Conservation (phyloP, 1,140 invertebrate species). For the Globodera rostochiensis region DNA sequence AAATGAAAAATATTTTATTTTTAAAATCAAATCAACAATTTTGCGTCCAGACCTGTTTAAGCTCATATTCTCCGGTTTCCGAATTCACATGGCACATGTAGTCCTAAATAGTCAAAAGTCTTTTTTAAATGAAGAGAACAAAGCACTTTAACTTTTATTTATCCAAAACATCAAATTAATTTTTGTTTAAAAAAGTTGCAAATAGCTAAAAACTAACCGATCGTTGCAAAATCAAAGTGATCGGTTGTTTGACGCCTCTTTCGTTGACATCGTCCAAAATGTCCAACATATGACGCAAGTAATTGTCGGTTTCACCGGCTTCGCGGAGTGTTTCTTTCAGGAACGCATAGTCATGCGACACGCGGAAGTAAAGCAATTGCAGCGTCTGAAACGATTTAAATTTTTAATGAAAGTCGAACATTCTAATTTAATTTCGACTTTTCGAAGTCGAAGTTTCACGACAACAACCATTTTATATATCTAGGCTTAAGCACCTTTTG, state of each 20-base stretch:
- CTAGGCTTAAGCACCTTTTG: slow-evolving; percentile 47
- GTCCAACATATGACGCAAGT: slow-evolving; percentile 56
- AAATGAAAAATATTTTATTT: slow-evolving; percentile 24
- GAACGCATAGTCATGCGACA: slow-evolving; percentile 63
- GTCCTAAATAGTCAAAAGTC: slow-evolving; percentile 28
- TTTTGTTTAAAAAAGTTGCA: background rate
- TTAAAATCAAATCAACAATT: slow-evolving; percentile 44
- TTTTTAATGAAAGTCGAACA: background rate
- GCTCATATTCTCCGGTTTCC: slow-evolving; percentile 32
- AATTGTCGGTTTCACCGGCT: slow-evolving; percentile 60
- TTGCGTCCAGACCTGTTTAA: slow-evolving; percentile 54
- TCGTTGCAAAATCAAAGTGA: slow-evolving; percentile 57
- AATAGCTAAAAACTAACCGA: slow-evolving; percentile 32
- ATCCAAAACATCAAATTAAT: too few species aligned
- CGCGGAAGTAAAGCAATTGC: slow-evolving; percentile 58
- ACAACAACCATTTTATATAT: background rate
- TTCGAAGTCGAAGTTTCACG: too few species aligned
- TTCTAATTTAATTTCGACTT: too few species aligned
- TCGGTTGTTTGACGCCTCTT: slow-evolving; percentile 50
- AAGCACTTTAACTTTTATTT: background rate
- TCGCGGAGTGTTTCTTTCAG: slow-evolving; percentile 52
- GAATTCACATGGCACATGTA: slow-evolving; percentile 63
- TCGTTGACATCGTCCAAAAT: slow-evolving; percentile 50
- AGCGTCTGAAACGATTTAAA: slow-evolving; percentile 44
- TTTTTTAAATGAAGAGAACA: too few species aligned